Evolutionary conservation across 2,888 invertebrate genomes (phyloP), one percentile per base, ranked within the genome.

Genomic region (Slavum lentiscoides): DNA sequence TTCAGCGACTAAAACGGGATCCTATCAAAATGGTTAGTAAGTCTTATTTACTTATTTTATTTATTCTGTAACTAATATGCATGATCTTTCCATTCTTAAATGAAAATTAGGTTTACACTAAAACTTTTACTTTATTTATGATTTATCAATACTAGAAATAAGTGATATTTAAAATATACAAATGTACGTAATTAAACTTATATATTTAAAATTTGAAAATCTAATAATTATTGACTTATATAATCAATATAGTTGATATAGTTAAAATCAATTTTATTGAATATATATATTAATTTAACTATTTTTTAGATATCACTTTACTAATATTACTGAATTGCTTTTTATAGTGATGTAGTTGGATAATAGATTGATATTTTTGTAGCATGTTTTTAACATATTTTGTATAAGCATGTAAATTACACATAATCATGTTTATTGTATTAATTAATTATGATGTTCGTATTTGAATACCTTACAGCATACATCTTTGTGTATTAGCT

Each of bases 11-110:
- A 80, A 80, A 80, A 70, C 77, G 69, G 77, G 77, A 80, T 80
- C 77, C 77, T 80, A 70, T 80, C 77, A 80, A 80, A 80, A 80
- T 80, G 77, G 77, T 80, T 80, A 80, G 77, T 80, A 80, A 80
- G 77, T 80, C 77, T 80, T 80, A 70, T 80, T 70, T 80, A 80
- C 77, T 80, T 80, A 80, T 70, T 70, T 77, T 58, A 80, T 70
- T 64, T 80, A 70, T 70, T 70, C 77, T 80, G 70, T 80, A 37
- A 39, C 70, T 80, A 77, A 77, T 37, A 67, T 80, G 77, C 77
- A 80, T 80, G 70, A 37, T 5, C 8, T 62, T 62, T 80, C 39
- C 55, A 15, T 64, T 53, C 9, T 30, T 75, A 68, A 23, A 59
- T 59, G 13, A 19, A 23, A 53, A 55, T 8, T 74, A 74, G 58